Evolutionary conservation across 2,113 vertebrate genomes (phyloP), one percentile per base, ranked within the genome.

Genomic region (Gobio gobio): DNA sequence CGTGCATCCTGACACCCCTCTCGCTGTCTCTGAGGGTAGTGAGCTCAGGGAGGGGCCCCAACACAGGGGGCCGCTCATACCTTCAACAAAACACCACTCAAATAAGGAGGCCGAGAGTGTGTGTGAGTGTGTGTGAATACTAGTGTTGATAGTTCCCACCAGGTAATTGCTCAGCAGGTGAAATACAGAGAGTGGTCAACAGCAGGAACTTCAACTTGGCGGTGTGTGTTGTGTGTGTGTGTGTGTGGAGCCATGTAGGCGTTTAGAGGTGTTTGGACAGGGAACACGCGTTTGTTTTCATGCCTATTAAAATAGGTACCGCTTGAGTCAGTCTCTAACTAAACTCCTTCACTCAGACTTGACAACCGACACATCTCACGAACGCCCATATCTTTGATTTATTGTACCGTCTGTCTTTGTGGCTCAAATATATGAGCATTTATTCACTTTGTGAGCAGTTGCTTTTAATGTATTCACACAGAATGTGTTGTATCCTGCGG

Each of bases 91-190:
- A 86, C 87, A 72, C 49, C 40, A 43, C 64, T 77, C 76, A 86
- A 84, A 84, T 64, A 79, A 66, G 63, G 14, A 51, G 79, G 45
- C 61, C 26, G 76, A 40, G 58, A 56, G 20, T 72, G 51, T 74
- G 87, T 74, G 66, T 61, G 40, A 56, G 63, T 75, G 36, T 68
- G 70, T 40, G 6, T 72, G 80, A 82, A 66, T 29, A 58, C 29
- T 78, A 63, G 64, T 36, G 29, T 84, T 85, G 58, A 85, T 75
- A 75, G 68, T 61, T 59, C 72, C 66, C 82, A 88, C 85, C 83
- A 82, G 78, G 78, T 86, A 88, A 82, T 86, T 88, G 61, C 78
- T 82, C 87, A 86, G 82, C 84, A 72, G 70, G 61, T 77, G 70
- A 77, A 84, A 83, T 70, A 72, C 56, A 72, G 61, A 81, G 78